Evolutionary conservation across 2,113 vertebrate species (phyloP).

Genomic region (Sturnira hondurensis): DNA sequence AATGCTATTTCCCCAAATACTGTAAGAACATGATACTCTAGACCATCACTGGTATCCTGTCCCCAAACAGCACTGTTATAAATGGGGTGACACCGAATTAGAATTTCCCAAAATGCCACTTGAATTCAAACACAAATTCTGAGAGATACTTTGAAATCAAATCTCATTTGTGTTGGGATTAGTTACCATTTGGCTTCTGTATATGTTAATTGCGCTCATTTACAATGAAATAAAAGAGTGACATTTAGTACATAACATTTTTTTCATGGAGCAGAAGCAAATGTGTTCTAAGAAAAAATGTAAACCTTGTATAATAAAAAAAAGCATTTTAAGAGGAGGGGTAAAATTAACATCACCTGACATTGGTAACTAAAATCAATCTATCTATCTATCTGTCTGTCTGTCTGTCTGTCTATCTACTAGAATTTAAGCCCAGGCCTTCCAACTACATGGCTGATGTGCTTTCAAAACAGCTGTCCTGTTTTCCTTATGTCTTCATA

Average conservation of each 20-base stretch:
- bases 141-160: conserved; percentile 30
- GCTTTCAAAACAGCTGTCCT: not conserved
- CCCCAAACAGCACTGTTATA: not conserved
- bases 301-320: not conserved
- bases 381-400: too few species aligned
- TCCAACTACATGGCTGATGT: not conserved
- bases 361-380: not conserved
- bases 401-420: not conserved
- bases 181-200: not conserved
- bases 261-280: not conserved
- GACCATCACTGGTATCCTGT: not conserved
- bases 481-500: not conserved
- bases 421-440: not conserved
- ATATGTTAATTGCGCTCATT: not conserved
- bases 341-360: not conserved
- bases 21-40: not conserved
- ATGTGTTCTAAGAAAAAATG: not conserved
- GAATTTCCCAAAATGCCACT: not conserved
- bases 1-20: not conserved
- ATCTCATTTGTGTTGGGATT: not conserved
- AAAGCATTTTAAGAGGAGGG: not conserved
- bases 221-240: conserved; percentile 14
- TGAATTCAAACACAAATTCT: not conserved
- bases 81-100: not conserved
- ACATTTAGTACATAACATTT: not conserved